These are phyloP conservation scores for Bicyclus anynana DNA, from an alignment of 1,140 invertebrate species.

Conservation along the genomic window DNA sequence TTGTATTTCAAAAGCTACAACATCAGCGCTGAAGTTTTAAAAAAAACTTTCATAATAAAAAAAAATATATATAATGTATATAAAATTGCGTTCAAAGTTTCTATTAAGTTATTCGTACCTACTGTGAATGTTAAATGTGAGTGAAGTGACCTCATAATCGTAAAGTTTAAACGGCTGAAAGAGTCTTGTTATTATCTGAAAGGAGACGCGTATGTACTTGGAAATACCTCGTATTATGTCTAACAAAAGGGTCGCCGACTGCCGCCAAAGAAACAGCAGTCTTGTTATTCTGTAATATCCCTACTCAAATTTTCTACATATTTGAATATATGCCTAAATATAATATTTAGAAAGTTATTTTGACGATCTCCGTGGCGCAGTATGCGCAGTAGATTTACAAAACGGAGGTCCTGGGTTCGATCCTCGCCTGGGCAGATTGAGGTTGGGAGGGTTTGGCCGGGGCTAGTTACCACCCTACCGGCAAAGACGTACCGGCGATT, in stretches of 20 bases:
- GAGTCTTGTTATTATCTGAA: conserved; percentile 9
- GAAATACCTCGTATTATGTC: not conserved
- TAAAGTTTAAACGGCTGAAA: conserved; percentile 9
- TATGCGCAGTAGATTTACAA: too few relatives aligned
- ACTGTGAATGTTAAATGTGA: not conserved
- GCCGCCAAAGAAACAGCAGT: not conserved
- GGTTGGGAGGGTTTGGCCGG: too few relatives aligned
- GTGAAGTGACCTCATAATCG: conserved; percentile 12
- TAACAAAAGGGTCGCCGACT: not conserved
- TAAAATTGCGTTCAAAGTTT: too few relatives aligned
- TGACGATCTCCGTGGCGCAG: too few relatives aligned
- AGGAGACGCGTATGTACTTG: conserved; percentile 1
- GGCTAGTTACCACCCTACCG: too few relatives aligned
- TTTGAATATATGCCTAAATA: not conserved
- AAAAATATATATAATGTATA: too few relatives aligned
- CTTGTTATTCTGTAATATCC: not conserved
- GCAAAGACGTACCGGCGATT: too few relatives aligned
- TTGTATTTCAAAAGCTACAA: too few relatives aligned
- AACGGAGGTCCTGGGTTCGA: too few relatives aligned
- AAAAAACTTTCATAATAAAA: too few relatives aligned
- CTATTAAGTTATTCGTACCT: not conserved
- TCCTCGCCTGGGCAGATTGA: not conserved
- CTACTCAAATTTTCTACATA: not conserved
- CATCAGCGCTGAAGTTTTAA: too few relatives aligned
- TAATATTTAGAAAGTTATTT: not conserved